Base-by-base conservation (phyloP, 1,140 invertebrate genomes). In the Orussus abietinus region DNA sequence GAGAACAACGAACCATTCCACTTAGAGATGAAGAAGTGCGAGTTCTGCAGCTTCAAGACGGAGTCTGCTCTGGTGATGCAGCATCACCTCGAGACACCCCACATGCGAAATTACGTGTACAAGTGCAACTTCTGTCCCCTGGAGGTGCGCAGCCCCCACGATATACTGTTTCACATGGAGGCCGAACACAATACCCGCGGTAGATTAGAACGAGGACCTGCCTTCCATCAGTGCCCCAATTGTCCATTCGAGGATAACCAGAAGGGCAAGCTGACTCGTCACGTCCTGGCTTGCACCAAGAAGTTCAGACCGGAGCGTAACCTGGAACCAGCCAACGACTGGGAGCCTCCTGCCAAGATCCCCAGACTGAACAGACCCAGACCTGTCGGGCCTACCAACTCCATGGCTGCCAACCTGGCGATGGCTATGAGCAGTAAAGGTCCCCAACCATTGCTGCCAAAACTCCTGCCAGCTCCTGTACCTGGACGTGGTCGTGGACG, bases 221-320 rank as follows among this genome's bases (percentile, higher is more conserved):
- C 88, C 0, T 89, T 88, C 62, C 92, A 93, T 70, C 90, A 95
- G 56, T 97, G 93, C 68, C 83, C 89, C 0, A 89, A 92, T 59
- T 97, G 94, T 77, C 86, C 90, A 1, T 96, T 94, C 60, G 93
- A 96, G 65, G 90, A 94, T 55, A 93, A 92, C 62, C 87, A 90
- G 40, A 96, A 95, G 69, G 86, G 88, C n/a, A 94, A 95, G 74
- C 70, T 96, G 35, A 90, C 85, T 0, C 77, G 91, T 11, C 94
- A 96, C 75, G 78, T 88, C 44, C 77, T 87, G n/a, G 84, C 90
- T 3, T 97, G 94, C 73, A 78, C 82, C 11, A 93, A 93, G 69
- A 91, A 92, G 65, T 96, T 94, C 68, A 84, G 89, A 64, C 83
- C 88, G 0, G 90, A 92, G 39, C 74, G 82, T 18, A 94, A 94